Percentiles rank a stretch among this genome's conserved stretches.
These are phyloP conservation scores for Cydia pomonella DNA, from an alignment of 1,140 invertebrate genomes.

Conservation along the genomic window DNA sequence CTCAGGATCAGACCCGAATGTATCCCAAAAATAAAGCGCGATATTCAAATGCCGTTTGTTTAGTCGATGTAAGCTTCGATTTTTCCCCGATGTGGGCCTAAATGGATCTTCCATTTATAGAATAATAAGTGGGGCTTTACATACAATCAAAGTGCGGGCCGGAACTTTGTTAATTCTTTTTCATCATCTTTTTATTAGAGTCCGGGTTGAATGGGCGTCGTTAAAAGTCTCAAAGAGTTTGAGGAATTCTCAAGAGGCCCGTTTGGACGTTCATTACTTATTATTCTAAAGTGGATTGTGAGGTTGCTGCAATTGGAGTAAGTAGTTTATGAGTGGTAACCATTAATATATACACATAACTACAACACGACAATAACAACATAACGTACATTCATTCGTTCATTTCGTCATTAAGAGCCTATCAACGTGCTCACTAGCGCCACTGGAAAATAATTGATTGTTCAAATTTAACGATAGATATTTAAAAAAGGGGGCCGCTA, in stretches of 20 bases:
- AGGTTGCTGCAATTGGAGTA: neutral
- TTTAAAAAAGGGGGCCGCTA: no score
- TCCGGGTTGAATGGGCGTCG: slow-evolving; percentile 63
- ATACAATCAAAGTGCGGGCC: slow-evolving; percentile 53
- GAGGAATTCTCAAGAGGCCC: slow-evolving; percentile 54
- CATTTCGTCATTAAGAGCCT: no score
- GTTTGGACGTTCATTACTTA: slow-evolving; percentile 64
- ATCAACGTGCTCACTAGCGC: no score
- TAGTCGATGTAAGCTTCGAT: slow-evolving; percentile 54
- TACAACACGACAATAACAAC: no score
- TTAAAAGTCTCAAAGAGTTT: slow-evolving; percentile 63
- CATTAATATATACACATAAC: no score
- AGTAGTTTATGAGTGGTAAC: no score
- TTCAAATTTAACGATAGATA: no score
- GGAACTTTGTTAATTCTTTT: slow-evolving; percentile 55
- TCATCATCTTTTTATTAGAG: slow-evolving; percentile 69
- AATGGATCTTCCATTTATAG: slow-evolving; percentile 48
- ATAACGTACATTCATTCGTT: no score
- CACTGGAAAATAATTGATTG: no score
- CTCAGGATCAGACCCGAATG: neutral
- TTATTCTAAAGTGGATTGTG: neutral
- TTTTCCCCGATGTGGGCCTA: slow-evolving; percentile 44
- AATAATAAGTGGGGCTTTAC: slow-evolving; percentile 59
- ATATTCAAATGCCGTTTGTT: slow-evolving; percentile 63
- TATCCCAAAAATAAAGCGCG: slow-evolving; percentile 34